A percentile compares a stretch with the other conserved stretches of the same genome.
Conservation (phyloP, 2,797 vertebrate species). For the Gymnothorax javanicus region DNA sequence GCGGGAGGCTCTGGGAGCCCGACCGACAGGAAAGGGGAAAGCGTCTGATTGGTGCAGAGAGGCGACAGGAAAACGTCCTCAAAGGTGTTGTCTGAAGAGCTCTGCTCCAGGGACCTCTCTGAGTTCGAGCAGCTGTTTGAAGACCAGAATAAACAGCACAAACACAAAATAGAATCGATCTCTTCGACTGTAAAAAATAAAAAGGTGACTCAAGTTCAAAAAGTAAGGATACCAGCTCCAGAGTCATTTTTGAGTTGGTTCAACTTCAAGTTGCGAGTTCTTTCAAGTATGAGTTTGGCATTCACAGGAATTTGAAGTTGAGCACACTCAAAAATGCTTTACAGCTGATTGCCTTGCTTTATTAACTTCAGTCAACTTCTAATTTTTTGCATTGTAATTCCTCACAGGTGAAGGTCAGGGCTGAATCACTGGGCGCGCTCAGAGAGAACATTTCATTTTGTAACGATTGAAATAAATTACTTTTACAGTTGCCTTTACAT, state of each 20-base stretch:
- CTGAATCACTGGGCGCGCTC: neutral
- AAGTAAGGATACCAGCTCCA: too few species aligned
- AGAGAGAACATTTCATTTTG: neutral
- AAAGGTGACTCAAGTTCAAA: too few species aligned
- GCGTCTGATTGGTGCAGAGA: slow-evolving; percentile 54
- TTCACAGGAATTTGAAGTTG: too few species aligned
- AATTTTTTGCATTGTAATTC: neutral
- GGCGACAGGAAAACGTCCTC: slow-evolving; percentile 71
- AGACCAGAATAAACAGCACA: slow-evolving; percentile 60
- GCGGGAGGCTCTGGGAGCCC: slow-evolving; percentile 55
- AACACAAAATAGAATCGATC: neutral
- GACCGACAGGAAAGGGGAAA: slow-evolving; percentile 50
- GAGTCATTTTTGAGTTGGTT: too few species aligned
- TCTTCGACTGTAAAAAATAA: neutral
- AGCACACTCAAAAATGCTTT: too few species aligned
- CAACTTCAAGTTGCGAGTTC: too few species aligned
- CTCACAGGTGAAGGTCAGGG: neutral
- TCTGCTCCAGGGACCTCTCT: slow-evolving; percentile 88
- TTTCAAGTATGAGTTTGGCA: too few species aligned
- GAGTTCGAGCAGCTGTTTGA: slow-evolving; percentile 91
- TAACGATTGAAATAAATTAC: neutral
- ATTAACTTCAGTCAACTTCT: too few species aligned
- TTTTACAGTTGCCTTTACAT: neutral
- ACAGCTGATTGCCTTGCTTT: too few species aligned
- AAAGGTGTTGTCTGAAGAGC: slow-evolving; percentile 80